Percentiles rank a stretch among this genome's conserved stretches.
Evolutionary conservation across 2,113 vertebrate genomes (phyloP).

Genomic region (Pseudorectes ferrugineus): DNA sequence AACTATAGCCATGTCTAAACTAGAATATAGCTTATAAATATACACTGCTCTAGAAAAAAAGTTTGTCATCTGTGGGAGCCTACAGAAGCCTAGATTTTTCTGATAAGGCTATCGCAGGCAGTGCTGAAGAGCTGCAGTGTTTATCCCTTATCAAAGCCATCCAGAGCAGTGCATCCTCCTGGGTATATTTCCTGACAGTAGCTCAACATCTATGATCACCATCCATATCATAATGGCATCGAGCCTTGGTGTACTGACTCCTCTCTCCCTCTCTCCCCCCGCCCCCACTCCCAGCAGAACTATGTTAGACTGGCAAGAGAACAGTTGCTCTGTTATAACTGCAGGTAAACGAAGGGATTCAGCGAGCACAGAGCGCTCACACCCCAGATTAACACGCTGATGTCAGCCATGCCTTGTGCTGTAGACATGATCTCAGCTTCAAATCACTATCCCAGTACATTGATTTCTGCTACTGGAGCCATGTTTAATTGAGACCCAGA

Average conservation of each 20-base stretch:
- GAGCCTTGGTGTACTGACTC: neutral
- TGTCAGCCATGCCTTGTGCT: conserved; percentile 11
- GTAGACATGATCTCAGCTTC: conserved; percentile 56
- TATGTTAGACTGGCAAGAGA: neutral
- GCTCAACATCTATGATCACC: neutral
- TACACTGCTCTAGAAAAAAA: neutral
- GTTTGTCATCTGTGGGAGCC: neutral
- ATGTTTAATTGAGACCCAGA: conserved; percentile 53
- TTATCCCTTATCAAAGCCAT: neutral
- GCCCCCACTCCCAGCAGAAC: neutral
- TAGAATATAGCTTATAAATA: neutral
- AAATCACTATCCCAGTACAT: neutral
- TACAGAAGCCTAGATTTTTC: neutral
- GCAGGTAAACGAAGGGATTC: conserved; percentile 13
- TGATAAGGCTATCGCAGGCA: neutral
- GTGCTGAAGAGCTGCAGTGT: neutral
- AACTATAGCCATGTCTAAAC: neutral
- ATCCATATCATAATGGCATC: neutral
- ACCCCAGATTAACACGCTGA: conserved; percentile 17
- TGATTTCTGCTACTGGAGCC: conserved; percentile 46
- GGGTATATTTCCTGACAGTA: neutral
- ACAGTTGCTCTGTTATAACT: neutral
- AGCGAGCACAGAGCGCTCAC: neutral
- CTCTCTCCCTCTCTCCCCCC: neutral
- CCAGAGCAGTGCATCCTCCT: neutral